phyloP scores from a whole-genome alignment of 2,888 invertebrate genomes.

The Drosophila kuntzei region DNA sequence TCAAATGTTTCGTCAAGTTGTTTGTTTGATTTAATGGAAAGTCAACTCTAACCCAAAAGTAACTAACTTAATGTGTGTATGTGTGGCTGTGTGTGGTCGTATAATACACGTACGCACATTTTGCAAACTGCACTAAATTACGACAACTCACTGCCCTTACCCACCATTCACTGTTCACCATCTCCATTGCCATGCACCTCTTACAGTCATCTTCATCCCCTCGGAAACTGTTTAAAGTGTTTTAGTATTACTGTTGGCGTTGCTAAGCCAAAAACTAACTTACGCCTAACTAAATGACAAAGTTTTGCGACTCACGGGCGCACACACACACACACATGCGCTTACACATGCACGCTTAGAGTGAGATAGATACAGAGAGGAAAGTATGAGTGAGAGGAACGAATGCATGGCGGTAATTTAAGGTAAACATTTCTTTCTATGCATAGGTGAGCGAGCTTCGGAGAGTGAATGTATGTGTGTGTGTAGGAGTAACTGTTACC shows the following conservation, averaged over 20 bases:
- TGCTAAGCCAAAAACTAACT: conserved; percentile 81
- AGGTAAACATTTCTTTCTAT: conserved; percentile 75
- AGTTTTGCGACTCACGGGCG: conserved; percentile 61
- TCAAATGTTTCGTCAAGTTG: conserved; percentile 34
- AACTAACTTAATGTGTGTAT: conserved; percentile 14
- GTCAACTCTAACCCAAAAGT: conserved; percentile 32
- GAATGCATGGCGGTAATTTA: conserved; percentile 65
- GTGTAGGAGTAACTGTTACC: conserved; percentile 51
- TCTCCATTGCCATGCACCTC: neutral
- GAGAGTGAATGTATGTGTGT: conserved; percentile 10
- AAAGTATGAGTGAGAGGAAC: conserved; percentile 2
- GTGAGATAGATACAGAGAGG: neutral
- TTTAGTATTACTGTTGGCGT: conserved; percentile 71
- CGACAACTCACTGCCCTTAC: conserved; percentile 50
- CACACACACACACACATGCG: conserved; percentile 28
- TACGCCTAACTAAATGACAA: conserved; percentile 80
- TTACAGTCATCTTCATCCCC: conserved; percentile 7
- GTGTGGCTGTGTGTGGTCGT: conserved; percentile 27
- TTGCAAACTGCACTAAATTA: conserved; percentile 78
- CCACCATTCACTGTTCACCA: neutral
- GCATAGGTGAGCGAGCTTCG: conserved; percentile 44
- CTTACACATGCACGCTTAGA: conserved; percentile 1
- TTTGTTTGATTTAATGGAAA: conserved; percentile 59
- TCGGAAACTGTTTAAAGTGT: conserved; percentile 73
- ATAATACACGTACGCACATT: conserved; percentile 73